Base-by-base conservation (phyloP, 2,888 invertebrate genomes). In the Protophormia terraenovae region DNA sequence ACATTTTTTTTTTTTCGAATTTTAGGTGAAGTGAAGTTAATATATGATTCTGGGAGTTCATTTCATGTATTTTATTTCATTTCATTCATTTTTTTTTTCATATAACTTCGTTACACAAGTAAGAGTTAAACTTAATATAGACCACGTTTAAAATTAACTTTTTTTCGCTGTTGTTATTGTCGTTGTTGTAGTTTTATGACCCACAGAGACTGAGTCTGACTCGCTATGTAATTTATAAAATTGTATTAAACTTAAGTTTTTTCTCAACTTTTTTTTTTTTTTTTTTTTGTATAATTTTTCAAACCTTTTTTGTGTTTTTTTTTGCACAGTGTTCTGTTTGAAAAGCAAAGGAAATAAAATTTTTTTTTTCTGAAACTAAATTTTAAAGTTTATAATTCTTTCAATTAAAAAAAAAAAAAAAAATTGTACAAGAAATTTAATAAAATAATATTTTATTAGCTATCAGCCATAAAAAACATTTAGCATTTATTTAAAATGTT, bases 11-110 rank as follows among this genome's bases (percentile, higher is more conserved):
- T 69, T 67, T 47, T 66, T 62, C 35, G 0, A 32, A 24, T 22
- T 79, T 78, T 82, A 78, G 69, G 38, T 75, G 45, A 81, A 83
- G 32, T 81, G 75, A 78, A 85, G 85, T 82, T 79, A 79, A 85
- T 79, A 85, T 82, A 82, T 75, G 82, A 85, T 71, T 75, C 85
- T 78, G 82, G 82, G 64, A 78, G 45, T 60, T 73, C 62, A n/a
- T 79, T 62, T 72, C 64, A 64, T 58, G 24, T 62, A 41, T 75
- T 75, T 66, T 71, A 69, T 67, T 73, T 73, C 12, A 69, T 77
- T 69, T 55, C 8, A 29, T 73, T 67, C 24, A 14, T 45, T 55
- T 78, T 58, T 55, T 47, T 14, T 41, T 35, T 35, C n/a, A 7
- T 29, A n/a, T 8, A 8, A n/a, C 62, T 71, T 24, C n/a, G 50